Evolutionary conservation across 2,113 vertebrate genomes (phyloP), one percentile per base, ranked within the genome.

Genomic region (Australoheros scitulus): DNA sequence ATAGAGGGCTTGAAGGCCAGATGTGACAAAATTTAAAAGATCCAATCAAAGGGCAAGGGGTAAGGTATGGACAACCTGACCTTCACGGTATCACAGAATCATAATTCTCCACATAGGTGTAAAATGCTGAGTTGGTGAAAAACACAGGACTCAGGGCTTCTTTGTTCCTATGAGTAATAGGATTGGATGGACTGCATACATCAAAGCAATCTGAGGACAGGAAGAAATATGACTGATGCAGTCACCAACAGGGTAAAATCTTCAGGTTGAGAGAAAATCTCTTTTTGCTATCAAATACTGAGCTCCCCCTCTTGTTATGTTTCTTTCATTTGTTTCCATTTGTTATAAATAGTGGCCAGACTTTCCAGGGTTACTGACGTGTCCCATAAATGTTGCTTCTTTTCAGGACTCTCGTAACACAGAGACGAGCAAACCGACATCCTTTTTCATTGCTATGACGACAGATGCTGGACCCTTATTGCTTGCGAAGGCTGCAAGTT

Each of bases 171-270:
- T 43, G 24, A 77, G 88, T 89, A 90, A 93, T 87, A 76, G 82
- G 90, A 90, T 76, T 26, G 88, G 70, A 79, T 84, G 78, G 56
- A 78, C 77, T 64, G 82, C 88, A 85, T 88, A 86, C 68, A 88
- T 90, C 87, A 88, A 84, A 87, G 92, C 88, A 90, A 93, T 94
- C 90, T 88, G 84, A 87, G 84, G 81, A 82, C 18, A 64, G 79
- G 90, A 80, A 84, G 86, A 86, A 87, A 89, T 83, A 68, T 87
- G 88, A 93, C 83, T 91, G 91, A 91, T 88, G 88, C 87, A 86
- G 87, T 94, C 74, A 87, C 87, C 90, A 70, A 90, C 55, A 64
- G 59, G 79, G 77, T 83, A 76, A 76, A 52, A 64, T 22, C 84
- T 87, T 68, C 58, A 75, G 84, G 76, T 86, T 77, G 63, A 86